Evolutionary conservation across 2,888 invertebrate genomes (phyloP).

Genomic region (Azorinus chamasolen): DNA sequence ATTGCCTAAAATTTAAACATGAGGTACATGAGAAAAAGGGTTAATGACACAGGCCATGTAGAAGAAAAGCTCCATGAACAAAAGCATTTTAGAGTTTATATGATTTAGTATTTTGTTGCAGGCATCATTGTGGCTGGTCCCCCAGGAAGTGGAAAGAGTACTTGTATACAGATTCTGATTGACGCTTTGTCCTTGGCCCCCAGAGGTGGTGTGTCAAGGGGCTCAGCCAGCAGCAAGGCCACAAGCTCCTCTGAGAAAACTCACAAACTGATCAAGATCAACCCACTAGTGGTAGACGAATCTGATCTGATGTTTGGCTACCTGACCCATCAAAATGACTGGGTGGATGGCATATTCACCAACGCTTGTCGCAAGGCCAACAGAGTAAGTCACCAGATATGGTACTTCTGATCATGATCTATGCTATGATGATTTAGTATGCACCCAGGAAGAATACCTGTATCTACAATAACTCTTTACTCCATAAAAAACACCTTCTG

Average conservation of each 20-base stretch:
- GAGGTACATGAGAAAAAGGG: too few relatives aligned
- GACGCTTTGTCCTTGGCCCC: conserved; percentile 82
- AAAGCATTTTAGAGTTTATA: too few relatives aligned
- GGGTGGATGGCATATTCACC: conserved; percentile 86
- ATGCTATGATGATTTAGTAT: too few relatives aligned
- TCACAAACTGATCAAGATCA: conserved; percentile 85
- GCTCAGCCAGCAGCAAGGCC: conserved; percentile 71
- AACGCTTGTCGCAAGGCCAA: conserved; percentile 85
- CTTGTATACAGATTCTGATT: conserved; percentile 84
- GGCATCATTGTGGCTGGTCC: conserved; percentile 86
- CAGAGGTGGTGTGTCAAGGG: conserved; percentile 73
- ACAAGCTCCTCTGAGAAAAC: conserved; percentile 75
- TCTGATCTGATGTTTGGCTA: conserved; percentile 84
- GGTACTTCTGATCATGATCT: neutral
- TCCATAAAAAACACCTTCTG: too few relatives aligned
- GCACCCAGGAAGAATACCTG: too few relatives aligned
- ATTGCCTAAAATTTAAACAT: too few relatives aligned
- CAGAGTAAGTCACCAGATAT: conserved; percentile 74
- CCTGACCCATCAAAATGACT: conserved; percentile 83
- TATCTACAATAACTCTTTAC: too few relatives aligned
- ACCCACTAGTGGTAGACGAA: conserved; percentile 85
- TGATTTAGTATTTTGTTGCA: conserved; percentile 41
- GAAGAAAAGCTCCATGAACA: too few relatives aligned
- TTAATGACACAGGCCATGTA: too few relatives aligned
- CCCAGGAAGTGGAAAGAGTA: conserved; percentile 85